These are phyloP conservation scores for Lasiommata megera DNA, from an alignment of 2,888 invertebrate genomes.

Conservation along the genomic window DNA sequence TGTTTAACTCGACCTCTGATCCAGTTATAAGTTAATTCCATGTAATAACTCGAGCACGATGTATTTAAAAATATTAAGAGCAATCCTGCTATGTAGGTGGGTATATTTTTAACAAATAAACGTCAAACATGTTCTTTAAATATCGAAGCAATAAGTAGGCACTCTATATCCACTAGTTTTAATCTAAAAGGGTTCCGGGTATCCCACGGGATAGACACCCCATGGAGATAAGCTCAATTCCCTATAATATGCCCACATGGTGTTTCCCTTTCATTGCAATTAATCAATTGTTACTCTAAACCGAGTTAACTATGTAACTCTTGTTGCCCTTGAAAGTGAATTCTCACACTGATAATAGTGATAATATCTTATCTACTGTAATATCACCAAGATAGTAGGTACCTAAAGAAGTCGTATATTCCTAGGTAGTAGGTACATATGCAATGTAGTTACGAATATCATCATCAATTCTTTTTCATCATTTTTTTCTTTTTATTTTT, in stretches of 20 bases:
- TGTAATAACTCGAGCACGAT: conserved; percentile 23
- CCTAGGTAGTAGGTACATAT: too few species aligned
- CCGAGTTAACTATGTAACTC: conserved; percentile 23
- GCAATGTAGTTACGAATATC: too few species aligned
- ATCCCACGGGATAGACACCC: conserved; percentile 76
- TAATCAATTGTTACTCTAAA: conserved; percentile 39
- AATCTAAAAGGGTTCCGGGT: conserved; percentile 60
- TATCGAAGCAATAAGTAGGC: background rate
- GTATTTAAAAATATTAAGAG: too few species aligned
- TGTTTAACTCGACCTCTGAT: conserved; percentile 54
- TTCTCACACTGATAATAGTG: conserved; percentile 16
- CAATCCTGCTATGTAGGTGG: too few species aligned
- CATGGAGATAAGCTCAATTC: conserved; percentile 65
- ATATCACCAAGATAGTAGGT: background rate
- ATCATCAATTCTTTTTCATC: too few species aligned
- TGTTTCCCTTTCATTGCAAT: conserved; percentile 60
- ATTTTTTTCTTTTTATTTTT: too few species aligned
- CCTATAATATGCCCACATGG: conserved; percentile 74
- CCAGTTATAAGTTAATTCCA: conserved; percentile 41
- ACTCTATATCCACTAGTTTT: conserved; percentile 35
- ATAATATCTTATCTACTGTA: conserved; percentile 3
- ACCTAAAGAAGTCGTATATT: too few species aligned
- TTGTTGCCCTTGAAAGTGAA: conserved; percentile 10
- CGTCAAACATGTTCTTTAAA: too few species aligned
- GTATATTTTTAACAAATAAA: too few species aligned